Evolutionary conservation across 2,888 invertebrate genomes (phyloP), one percentile per base, ranked within the genome.

Genomic region (Netelia virgata): DNA sequence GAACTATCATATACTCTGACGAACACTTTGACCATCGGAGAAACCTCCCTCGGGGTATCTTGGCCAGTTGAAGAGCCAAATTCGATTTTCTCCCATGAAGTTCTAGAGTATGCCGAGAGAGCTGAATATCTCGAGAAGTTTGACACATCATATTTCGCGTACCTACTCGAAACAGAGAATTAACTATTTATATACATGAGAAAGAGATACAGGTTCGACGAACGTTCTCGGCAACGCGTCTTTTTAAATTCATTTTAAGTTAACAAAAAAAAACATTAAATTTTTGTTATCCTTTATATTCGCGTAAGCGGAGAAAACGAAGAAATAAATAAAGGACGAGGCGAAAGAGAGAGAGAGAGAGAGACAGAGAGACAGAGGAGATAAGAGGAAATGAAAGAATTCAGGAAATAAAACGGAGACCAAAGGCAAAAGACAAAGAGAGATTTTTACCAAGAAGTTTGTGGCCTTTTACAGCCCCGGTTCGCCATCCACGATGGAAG

Each of bases 401-500:
- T 28, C 3, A 28, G 28, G 28, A 28, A 28, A 28, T 28, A 28
- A 28, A 28, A 28, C 3, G 28, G 28, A 3, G 28, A 28, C 28
- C 28, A 28, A 28, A 28, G 28, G 5, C 28, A 5, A 55, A n/a
- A 55, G 50, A 43, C 55, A 66, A 18, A 66, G 18, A 43, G 79
- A 74, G 66, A 73, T 50, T 59, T 82, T 79, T 77, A 76, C 64
- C 73, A 61, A 69, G 70, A 78, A 63, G 28, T 73, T 64, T 23
- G 53, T 36, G 14, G 53, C 73, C 36, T 55, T 64, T 78, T 73
- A 64, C 57, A 61, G 53, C 43, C 59, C 36, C 69, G 84, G 80
- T 20, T 75, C 70, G 81, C 77, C 16, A 76, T 78, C 73, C 66
- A 57, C 61, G 43, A 75, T 83, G 61, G 75, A 53, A 82, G 86